Percentiles rank a stretch among this genome's conserved stretches.
These are phyloP conservation scores for Aporophyla lueneburgensis DNA, from an alignment of 2,888 invertebrate genomes.

Conservation along the genomic window DNA sequence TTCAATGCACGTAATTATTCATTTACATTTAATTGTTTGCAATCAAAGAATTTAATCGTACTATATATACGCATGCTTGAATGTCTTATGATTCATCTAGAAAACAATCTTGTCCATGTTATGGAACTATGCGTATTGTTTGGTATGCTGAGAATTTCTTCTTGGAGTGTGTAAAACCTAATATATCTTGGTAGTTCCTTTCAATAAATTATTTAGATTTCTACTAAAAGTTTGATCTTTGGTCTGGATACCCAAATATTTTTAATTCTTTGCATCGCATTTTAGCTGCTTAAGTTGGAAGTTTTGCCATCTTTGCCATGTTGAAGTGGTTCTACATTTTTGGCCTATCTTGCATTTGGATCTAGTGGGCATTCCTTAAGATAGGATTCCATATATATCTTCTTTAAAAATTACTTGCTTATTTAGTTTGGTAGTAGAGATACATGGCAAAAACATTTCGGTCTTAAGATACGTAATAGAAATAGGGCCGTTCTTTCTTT, in stretches of 20 bases:
- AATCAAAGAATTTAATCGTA: constrained; percentile 41
- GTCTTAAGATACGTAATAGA: not conserved
- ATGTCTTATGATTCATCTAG: constrained; percentile 38
- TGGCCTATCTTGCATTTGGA: not conserved
- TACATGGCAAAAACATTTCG: not conserved
- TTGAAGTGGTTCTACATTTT: constrained; percentile 12
- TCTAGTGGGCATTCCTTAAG: not conserved
- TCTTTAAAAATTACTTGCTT: not conserved
- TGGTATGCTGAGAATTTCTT: constrained; percentile 32
- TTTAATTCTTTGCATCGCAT: constrained; percentile 26
- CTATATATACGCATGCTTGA: constrained; percentile 5
- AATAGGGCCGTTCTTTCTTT: not conserved
- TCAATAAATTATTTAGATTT: constrained; percentile 8
- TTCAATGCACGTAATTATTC: constrained; percentile 6
- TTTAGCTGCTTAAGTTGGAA: constrained; percentile 1
- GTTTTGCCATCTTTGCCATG: constrained; percentile 20
- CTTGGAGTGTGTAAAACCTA: constrained; percentile 12
- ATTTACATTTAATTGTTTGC: constrained; percentile 16
- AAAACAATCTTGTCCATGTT: constrained; percentile 15
- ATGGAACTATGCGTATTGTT: constrained; percentile 17
- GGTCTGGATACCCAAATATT: constrained; percentile 26
- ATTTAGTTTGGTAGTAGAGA: not conserved
- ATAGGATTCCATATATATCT: not conserved
- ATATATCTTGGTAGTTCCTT: not conserved
- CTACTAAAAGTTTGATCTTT: not conserved